Evolutionary conservation across 2,888 invertebrate genomes (phyloP).

Genomic region (Herminia tarsipennalis): DNA sequence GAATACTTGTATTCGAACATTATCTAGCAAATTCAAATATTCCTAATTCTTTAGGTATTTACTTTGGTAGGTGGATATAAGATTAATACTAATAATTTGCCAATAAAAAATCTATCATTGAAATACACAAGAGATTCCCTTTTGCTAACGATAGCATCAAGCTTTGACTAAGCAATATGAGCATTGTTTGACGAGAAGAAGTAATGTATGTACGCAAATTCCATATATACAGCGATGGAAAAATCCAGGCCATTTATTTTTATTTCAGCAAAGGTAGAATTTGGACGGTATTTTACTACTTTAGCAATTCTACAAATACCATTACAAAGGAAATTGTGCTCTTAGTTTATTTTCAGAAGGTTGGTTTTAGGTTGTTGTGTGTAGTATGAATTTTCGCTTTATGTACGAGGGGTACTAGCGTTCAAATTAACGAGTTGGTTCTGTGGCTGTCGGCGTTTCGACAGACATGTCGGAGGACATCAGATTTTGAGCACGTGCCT

Average conservation of each 20-base stretch:
- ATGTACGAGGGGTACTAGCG: conserved; percentile 17
- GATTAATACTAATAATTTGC: no score
- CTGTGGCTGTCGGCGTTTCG: conserved; percentile 16
- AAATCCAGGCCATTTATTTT: conserved; percentile 19
- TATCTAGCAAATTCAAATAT: no score
- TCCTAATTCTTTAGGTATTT: no score
- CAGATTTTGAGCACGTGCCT: conserved; percentile 14
- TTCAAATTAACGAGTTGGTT: conserved; percentile 30
- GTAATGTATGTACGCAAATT: no score
- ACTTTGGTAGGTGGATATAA: no score
- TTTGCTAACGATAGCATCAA: no score
- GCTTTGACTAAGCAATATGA: no score
- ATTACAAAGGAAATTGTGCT: conserved; percentile 3
- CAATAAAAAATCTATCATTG: no score
- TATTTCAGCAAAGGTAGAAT: conserved; percentile 8
- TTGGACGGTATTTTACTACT: conserved; percentile 19
- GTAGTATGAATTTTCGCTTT: conserved; percentile 11
- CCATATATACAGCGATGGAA: no score
- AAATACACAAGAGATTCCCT: no score
- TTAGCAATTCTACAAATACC: conserved; percentile 6
- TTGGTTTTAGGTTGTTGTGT: conserved; percentile 6
- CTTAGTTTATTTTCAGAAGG: not conserved
- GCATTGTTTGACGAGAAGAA: no score
- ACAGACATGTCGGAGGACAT: conserved; percentile 15
- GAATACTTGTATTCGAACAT: no score